phyloP scores from a whole-genome alignment of 2,888 invertebrate species.

The Lagria hirta region DNA sequence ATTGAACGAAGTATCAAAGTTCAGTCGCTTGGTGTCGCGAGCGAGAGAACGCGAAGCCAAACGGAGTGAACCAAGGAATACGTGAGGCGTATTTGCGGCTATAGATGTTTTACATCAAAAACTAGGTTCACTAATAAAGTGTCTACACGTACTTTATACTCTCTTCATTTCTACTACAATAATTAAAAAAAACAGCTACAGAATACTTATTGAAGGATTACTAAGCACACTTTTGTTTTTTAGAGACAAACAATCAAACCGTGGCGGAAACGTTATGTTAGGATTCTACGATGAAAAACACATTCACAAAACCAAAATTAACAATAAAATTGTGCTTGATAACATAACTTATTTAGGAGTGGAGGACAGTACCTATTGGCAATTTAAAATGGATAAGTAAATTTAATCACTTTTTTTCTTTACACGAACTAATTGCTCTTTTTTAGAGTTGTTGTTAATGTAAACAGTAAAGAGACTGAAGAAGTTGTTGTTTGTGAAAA shows the following conservation, averaged over 20 bases:
- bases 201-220: no score
- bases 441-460: slow-evolving; percentile 28
- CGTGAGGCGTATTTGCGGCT: no score
- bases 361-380: slow-evolving; percentile 63
- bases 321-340: slow-evolving; percentile 47
- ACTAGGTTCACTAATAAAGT: no score
- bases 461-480: slow-evolving; percentile 10
- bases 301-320: slow-evolving; percentile 51
- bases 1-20: no score
- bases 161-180: no score
- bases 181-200: no score
- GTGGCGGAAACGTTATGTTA: slow-evolving; percentile 60
- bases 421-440: slow-evolving; percentile 17
- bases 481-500: slow-evolving; percentile 39
- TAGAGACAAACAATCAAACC: slow-evolving; percentile 60
- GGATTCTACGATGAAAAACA: slow-evolving; percentile 67
- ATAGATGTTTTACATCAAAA: no score
- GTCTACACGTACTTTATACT: no score
- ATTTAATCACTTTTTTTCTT: slow-evolving; percentile 13
- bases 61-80: no score
- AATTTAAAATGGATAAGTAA: slow-evolving; percentile 68
- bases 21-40: no score
- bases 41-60: no score
- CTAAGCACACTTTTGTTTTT: slow-evolving; percentile 17
- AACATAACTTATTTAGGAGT: slow-evolving; percentile 65